These are phyloP conservation scores for Ormyrus nitidulus DNA, from an alignment of 2,888 invertebrate species.

Conservation along the genomic window DNA sequence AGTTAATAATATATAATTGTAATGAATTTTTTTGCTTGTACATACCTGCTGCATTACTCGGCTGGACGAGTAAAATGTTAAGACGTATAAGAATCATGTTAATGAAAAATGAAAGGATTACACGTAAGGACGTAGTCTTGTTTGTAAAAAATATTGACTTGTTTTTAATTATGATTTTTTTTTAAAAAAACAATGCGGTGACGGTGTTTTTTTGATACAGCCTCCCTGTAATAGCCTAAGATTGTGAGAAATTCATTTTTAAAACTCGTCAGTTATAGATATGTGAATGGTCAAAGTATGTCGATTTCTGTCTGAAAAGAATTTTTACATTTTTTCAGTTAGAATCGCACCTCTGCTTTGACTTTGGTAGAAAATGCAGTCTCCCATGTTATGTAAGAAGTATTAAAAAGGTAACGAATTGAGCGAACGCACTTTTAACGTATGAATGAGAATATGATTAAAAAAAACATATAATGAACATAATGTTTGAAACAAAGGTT, in stretches of 20 bases:
- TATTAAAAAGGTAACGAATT: conserved; percentile 1
- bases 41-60: conserved; percentile 44
- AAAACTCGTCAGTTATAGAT: conserved; percentile 23
- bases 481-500: conserved; percentile 35
- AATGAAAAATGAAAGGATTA: conserved; percentile 1
- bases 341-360: conserved; percentile 26
- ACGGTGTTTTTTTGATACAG: no score
- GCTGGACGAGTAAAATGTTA: conserved; percentile 40
- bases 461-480: neutral
- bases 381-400: conserved; percentile 10
- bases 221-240: conserved; percentile 1
- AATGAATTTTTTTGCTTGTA: conserved; percentile 53
- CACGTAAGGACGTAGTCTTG: conserved; percentile 40
- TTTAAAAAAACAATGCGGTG: neutral
- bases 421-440: conserved; percentile 24
- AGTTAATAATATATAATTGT: conserved; percentile 35
- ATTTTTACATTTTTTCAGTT: conserved; percentile 11
- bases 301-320: conserved; percentile 18
- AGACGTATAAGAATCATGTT: conserved; percentile 23
- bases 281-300: conserved; percentile 31
- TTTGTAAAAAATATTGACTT: conserved; percentile 48
- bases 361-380: conserved; percentile 14
- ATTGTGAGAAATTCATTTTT: conserved; percentile 44
- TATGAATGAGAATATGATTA: conserved; percentile 6
- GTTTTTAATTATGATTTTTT: no score